Evolutionary conservation across 2,797 vertebrate species (phyloP).

Genomic region (Austrolebias charrua): DNA sequence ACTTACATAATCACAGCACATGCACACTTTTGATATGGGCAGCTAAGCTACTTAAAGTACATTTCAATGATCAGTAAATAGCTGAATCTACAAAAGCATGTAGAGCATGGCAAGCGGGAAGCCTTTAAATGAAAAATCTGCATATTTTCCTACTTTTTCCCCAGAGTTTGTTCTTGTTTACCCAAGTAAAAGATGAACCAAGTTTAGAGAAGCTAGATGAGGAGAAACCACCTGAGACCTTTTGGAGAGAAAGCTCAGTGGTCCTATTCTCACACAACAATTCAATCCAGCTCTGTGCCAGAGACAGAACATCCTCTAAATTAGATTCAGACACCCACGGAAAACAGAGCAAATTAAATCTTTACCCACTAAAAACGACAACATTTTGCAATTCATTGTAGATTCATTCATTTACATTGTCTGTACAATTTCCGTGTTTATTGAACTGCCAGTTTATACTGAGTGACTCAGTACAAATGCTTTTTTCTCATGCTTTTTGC

Average conservation of each 20-base stretch:
- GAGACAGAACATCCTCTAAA: constrained; percentile 58
- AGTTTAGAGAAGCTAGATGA: constrained; percentile 54
- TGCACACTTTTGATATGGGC: background rate
- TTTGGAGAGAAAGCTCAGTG: constrained; percentile 56
- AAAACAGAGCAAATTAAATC: constrained; percentile 58
- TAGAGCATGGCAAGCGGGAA: constrained; percentile 28
- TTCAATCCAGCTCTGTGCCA: constrained; percentile 51
- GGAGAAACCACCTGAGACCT: constrained; percentile 69
- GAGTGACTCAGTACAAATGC: constrained; percentile 17
- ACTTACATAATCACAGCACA: constrained; percentile 13
- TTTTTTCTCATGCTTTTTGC: constrained; percentile 17
- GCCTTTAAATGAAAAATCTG: constrained; percentile 33
- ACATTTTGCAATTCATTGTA: constrained; percentile 25
- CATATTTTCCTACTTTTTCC: constrained; percentile 37
- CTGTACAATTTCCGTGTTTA: constrained; percentile 31
- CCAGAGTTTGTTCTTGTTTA: constrained; percentile 59
- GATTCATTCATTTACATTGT: constrained; percentile 39
- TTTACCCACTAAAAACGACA: constrained; percentile 50
- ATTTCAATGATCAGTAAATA: constrained; percentile 35
- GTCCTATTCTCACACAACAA: constrained; percentile 64
- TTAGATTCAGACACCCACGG: constrained; percentile 55
- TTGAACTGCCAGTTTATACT: constrained; percentile 42
- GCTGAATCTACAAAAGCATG: constrained; percentile 19
- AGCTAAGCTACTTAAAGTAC: constrained; percentile 25
- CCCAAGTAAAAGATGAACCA: constrained; percentile 46